Percentiles rank a stretch among this genome's conserved stretches.
phyloP scores from a whole-genome alignment of 23 tunicate genomes.

The Clavelina lepadiformis region DNA sequence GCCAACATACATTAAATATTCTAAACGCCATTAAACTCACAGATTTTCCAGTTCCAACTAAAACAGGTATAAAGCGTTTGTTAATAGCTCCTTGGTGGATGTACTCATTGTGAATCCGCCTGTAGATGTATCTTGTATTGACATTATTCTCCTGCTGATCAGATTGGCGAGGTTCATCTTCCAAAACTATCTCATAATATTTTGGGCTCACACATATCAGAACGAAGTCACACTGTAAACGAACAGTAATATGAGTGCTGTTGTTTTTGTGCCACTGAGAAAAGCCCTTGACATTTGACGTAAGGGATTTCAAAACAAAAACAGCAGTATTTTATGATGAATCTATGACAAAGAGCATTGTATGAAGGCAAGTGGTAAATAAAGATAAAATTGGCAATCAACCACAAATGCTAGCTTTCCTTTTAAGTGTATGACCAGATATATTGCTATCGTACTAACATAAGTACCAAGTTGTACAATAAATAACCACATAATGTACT shows the following conservation, averaged over 20 bases:
- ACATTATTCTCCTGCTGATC: slow-evolving; percentile 24
- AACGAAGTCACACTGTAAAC: slow-evolving; percentile 76
- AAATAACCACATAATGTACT: slow-evolving; percentile 12
- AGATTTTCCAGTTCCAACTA: slow-evolving; percentile 53
- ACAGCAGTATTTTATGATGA: too few species aligned
- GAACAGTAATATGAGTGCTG: neutral
- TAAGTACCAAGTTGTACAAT: too few species aligned
- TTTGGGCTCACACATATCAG: slow-evolving; percentile 74
- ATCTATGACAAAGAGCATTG: too few species aligned
- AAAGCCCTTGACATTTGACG: neutral
- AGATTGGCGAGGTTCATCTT: slow-evolving; percentile 2
- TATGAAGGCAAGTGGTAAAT: too few species aligned
- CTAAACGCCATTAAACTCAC: too few species aligned
- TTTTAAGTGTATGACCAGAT: too few species aligned
- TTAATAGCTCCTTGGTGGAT: slow-evolving; percentile 63
- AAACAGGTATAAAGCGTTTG: slow-evolving; percentile 80
- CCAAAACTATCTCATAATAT: slow-evolving; percentile 52
- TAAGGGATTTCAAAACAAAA: too few species aligned
- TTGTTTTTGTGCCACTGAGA: too few species aligned
- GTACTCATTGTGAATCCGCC: slow-evolving; percentile 62
- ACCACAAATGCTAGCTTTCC: neutral
- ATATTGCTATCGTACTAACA: too few species aligned
- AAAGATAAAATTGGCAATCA: neutral
- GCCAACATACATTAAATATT: too few species aligned
- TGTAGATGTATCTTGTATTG: slow-evolving; percentile 72